These are phyloP conservation scores for Struthio camelus DNA, from an alignment of 2,113 vertebrate species.

Conservation along the genomic window DNA sequence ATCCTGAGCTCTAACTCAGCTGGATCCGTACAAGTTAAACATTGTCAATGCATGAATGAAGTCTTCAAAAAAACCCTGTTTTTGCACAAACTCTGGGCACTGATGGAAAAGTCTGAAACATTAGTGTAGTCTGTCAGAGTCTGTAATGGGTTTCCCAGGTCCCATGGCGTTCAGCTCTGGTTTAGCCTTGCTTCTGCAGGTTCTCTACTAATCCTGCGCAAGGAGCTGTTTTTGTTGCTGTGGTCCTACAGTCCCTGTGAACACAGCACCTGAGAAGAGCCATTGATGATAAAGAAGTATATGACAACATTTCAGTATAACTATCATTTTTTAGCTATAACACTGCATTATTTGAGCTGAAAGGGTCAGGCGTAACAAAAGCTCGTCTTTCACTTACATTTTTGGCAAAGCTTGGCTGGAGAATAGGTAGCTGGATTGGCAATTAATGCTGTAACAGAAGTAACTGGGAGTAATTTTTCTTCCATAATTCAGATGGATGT, in stretches of 20 bases:
- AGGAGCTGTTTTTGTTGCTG: neutral
- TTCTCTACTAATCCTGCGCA: neutral
- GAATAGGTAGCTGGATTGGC: neutral
- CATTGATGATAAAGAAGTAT: neutral
- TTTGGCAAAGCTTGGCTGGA: neutral
- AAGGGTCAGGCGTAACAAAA: neutral
- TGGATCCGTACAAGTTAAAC: neutral
- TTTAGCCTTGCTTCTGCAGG: neutral
- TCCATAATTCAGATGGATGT: neutral
- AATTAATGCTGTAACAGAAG: neutral
- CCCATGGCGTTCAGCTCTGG: neutral
- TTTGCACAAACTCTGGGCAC: neutral
- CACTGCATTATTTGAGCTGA: neutral
- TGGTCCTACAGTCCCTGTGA: neutral
- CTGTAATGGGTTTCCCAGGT: neutral
- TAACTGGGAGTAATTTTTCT: neutral
- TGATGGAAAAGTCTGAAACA: neutral
- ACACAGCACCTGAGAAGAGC: neutral
- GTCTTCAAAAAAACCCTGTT: neutral
- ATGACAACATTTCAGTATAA: neutral
- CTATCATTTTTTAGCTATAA: neutral
- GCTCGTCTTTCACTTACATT: neutral
- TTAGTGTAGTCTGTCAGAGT: neutral
- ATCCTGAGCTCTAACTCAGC: neutral
- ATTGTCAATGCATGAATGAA: neutral